phyloP scores from a whole-genome alignment of 2,797 vertebrate species.

The Onychomys torridus region DNA sequence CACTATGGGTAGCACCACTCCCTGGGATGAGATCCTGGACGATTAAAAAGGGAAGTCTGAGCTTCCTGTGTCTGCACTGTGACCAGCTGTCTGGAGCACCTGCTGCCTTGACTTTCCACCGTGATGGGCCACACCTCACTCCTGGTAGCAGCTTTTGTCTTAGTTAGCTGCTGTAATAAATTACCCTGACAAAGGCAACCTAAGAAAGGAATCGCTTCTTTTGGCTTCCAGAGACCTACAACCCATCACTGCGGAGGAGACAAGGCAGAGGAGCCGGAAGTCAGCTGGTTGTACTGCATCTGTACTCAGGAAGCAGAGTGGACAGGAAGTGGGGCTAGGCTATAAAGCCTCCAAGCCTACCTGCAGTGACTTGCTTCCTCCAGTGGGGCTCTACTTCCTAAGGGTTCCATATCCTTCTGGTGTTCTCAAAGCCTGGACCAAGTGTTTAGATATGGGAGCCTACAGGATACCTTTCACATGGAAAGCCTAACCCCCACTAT shows the following conservation, averaged over 20 bases:
- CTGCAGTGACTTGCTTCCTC: background rate
- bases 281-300: background rate
- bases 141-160: background rate
- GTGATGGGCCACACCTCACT: background rate
- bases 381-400: background rate
- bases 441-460: background rate
- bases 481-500: background rate
- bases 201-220: background rate
- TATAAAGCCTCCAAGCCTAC: background rate
- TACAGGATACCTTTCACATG: background rate
- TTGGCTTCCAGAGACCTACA: background rate
- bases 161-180: background rate
- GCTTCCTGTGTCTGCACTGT: background rate
- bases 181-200: background rate
- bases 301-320: background rate
- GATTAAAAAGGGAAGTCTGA: background rate
- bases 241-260: background rate
- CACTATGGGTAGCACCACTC: background rate
- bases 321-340: background rate
- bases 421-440: background rate
- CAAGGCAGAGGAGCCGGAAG: background rate
- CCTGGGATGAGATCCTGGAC: background rate
- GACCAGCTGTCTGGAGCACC: background rate
- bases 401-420: background rate
- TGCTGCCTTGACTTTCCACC: background rate